phyloP scores from a whole-genome alignment of 1,140 invertebrate genomes.

The Danaus melanippus region DNA sequence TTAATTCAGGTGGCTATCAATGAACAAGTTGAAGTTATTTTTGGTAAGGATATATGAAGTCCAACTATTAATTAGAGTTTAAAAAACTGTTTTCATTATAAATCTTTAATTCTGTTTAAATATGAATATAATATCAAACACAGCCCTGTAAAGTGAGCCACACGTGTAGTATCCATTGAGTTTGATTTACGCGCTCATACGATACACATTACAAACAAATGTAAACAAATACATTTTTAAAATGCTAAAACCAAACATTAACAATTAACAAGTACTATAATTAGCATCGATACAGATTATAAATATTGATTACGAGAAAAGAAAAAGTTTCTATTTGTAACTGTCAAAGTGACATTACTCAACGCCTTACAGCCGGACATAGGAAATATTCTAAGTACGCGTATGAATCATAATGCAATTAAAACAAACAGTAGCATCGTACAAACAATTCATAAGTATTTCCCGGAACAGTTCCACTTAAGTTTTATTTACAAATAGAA shows the following conservation, averaged over 20 bases:
- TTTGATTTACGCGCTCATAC: slow-evolving; percentile 56
- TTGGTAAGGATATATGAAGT: too few relatives aligned
- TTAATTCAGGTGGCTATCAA: too few relatives aligned
- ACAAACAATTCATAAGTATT: slow-evolving; percentile 5
- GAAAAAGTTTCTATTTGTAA: slow-evolving; percentile 5
- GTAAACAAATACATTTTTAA: slow-evolving; percentile 42
- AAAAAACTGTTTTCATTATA: too few relatives aligned
- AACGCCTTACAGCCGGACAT: not conserved
- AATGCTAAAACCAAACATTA: slow-evolving; percentile 20
- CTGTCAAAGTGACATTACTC: slow-evolving; percentile 2
- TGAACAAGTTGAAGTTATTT: too few relatives aligned
- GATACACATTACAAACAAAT: slow-evolving; percentile 46
- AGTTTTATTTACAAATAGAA: slow-evolving; percentile 41
- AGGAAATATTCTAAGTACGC: not conserved
- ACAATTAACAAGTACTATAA: slow-evolving; percentile 9
- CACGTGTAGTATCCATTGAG: slow-evolving; percentile 39
- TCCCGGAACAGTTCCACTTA: slow-evolving; percentile 21
- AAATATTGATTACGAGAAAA: too few relatives aligned
- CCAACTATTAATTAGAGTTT: too few relatives aligned
- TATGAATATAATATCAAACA: slow-evolving; percentile 15
- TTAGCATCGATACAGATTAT: too few relatives aligned
- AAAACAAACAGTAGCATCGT: not conserved
- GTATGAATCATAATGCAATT: not conserved
- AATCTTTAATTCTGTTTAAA: too few relatives aligned
- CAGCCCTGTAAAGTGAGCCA: slow-evolving; percentile 20